Conservation (phyloP, 2,797 vertebrate genomes). For the Calcarius lapponicus region DNA sequence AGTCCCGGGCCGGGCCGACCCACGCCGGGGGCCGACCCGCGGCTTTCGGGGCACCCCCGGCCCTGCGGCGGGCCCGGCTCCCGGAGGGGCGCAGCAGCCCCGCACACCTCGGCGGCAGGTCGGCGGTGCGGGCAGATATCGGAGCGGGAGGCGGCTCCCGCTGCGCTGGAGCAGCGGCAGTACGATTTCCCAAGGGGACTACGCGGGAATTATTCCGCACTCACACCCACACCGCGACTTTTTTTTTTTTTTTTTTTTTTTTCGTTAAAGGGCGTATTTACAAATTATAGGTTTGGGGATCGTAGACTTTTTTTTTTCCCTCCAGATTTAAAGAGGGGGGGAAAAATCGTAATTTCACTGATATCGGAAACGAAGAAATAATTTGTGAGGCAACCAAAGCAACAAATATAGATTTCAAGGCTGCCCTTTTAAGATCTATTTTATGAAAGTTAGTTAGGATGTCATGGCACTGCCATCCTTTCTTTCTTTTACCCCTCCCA, state of each 20-base stretch:
- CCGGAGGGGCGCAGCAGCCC: background rate
- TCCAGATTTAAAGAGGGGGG: background rate
- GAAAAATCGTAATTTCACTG: background rate
- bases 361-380: background rate
- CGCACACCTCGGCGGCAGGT: background rate
- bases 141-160: background rate
- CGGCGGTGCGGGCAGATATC: background rate
- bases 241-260: background rate
- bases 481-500: background rate
- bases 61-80: background rate
- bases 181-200: background rate
- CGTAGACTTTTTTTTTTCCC: background rate
- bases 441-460: background rate
- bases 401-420: background rate
- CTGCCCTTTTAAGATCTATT: background rate
- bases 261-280: slow-evolving; percentile 13
- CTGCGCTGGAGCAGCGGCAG: background rate
- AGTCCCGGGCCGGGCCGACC: background rate
- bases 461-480: background rate
- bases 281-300: background rate
- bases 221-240: background rate
- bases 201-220: background rate
- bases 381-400: background rate
- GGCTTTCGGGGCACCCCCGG: background rate
- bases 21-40: background rate